A percentile compares a stretch with the other conserved stretches of the same genome.
These are phyloP conservation scores for Cremastinae sp. DNA, from an alignment of 2,888 invertebrate species.

Conservation along the genomic window DNA sequence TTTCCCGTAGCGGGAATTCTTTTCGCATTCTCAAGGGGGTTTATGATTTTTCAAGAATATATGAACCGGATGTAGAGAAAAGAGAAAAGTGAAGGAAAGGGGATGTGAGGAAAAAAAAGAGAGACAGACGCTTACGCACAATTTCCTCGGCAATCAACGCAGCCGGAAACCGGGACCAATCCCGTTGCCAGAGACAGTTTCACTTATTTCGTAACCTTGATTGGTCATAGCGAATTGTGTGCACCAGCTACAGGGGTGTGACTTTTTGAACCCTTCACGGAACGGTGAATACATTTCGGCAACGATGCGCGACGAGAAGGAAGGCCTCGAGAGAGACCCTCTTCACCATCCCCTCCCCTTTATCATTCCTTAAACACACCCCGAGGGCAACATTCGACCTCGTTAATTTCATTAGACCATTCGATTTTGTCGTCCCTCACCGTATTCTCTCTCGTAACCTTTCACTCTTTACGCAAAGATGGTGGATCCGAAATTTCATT, in stretches of 20 bases:
- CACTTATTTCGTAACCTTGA: slow-evolving; percentile 74
- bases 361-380: slow-evolving; percentile 59
- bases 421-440: slow-evolving; percentile 68
- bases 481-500: slow-evolving; percentile 56
- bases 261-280: slow-evolving; percentile 71
- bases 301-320: slow-evolving; percentile 30
- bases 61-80: slow-evolving; percentile 8
- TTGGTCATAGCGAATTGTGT: slow-evolving; percentile 69
- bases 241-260: slow-evolving; percentile 70
- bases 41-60: slow-evolving; percentile 24
- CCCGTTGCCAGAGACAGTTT: slow-evolving; percentile 67
- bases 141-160: slow-evolving; percentile 78
- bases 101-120: not conserved
- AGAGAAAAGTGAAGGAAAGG: slow-evolving; percentile 5
- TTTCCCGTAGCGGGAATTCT: slow-evolving; percentile 53
- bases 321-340: slow-evolving; percentile 44
- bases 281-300: not conserved
- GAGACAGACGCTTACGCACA: slow-evolving; percentile 71
- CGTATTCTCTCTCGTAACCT: slow-evolving; percentile 35
- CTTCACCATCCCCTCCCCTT: not conserved
- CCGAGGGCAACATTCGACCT: slow-evolving; percentile 70
- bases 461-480: slow-evolving; percentile 61
- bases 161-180: slow-evolving; percentile 78
- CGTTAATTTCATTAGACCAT: slow-evolving; percentile 75
- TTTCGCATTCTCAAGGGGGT: slow-evolving; percentile 25